phyloP scores from a whole-genome alignment of 2,888 invertebrate genomes.

The Pasiphila rectangulata region DNA sequence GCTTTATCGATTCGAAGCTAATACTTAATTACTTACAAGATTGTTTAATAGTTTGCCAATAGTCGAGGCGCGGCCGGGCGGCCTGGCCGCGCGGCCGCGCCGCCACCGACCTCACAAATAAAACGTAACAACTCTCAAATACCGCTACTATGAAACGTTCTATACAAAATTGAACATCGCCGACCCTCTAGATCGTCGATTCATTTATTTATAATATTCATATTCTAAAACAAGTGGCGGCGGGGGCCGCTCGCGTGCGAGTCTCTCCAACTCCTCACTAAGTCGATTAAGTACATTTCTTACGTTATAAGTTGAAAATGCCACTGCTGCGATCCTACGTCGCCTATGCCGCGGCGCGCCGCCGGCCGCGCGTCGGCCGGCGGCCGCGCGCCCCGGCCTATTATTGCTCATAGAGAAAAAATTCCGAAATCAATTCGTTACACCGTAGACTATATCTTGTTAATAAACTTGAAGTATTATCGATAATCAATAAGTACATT shows the following conservation, averaged over 20 bases:
- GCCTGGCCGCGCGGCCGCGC: conserved; percentile 18
- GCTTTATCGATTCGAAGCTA: conserved; percentile 80
- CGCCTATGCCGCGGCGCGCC: conserved; percentile 55
- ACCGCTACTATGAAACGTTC: conserved; percentile 78
- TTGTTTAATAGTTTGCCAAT: conserved; percentile 72
- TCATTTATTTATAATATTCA: conserved; percentile 53
- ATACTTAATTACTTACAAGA: conserved; percentile 81
- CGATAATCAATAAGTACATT: conserved; percentile 81
- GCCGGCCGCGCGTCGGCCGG: conserved; percentile 38
- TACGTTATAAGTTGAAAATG: conserved; percentile 76
- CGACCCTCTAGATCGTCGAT: conserved; percentile 71
- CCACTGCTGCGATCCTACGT: conserved; percentile 76
- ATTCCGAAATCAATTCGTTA: conserved; percentile 78
- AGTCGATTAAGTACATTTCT: conserved; percentile 75
- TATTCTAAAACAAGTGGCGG: conserved; percentile 69
- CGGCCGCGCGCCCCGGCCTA: conserved; percentile 49
- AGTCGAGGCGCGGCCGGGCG: conserved; percentile 50
- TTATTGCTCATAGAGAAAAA: conserved; percentile 75
- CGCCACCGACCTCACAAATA: conserved; percentile 63
- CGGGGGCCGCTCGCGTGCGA: conserved; percentile 59
- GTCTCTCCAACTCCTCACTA: conserved; percentile 60
- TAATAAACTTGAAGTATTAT: conserved; percentile 80
- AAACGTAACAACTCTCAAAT: conserved; percentile 77
- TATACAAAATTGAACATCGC: conserved; percentile 80
- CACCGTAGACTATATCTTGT: conserved; percentile 78